phyloP scores from a whole-genome alignment of 1,140 invertebrate species.

The Bombus breviceps region DNA sequence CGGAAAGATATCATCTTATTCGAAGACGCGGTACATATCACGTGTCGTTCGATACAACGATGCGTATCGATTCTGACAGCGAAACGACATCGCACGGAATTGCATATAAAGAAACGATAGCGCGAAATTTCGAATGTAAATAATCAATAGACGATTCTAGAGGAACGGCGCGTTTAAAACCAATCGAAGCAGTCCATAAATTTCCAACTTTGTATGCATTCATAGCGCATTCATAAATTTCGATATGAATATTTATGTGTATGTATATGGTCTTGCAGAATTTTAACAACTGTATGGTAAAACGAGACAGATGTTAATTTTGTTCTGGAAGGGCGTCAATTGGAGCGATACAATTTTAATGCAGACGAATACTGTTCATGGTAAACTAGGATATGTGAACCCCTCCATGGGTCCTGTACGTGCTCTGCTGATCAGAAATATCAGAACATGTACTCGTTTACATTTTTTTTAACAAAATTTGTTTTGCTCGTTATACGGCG shows the following conservation, averaged over 20 bases:
- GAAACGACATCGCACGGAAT: background rate
- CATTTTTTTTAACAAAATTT: background rate
- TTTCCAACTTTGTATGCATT: background rate
- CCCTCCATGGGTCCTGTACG: background rate
- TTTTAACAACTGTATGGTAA: no score
- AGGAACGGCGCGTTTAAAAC: background rate
- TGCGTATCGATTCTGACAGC: background rate
- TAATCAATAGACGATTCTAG: no score
- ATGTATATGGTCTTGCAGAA: no score
- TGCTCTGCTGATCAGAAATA: no score
- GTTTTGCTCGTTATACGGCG: background rate
- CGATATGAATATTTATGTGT: background rate
- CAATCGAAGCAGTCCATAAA: background rate
- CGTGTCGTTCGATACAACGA: background rate
- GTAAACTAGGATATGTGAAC: background rate
- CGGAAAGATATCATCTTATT: conserved; percentile 3
- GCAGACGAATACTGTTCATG: background rate
- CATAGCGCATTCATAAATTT: background rate
- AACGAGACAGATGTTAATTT: background rate
- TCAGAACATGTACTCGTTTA: background rate
- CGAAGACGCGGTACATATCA: background rate
- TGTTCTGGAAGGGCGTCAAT: background rate
- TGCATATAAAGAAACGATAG: background rate
- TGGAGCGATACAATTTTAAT: background rate
- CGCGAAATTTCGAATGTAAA: background rate